Evolutionary conservation across 2,113 vertebrate genomes (phyloP).

Genomic region (Phalacrocorax pelagicus): DNA sequence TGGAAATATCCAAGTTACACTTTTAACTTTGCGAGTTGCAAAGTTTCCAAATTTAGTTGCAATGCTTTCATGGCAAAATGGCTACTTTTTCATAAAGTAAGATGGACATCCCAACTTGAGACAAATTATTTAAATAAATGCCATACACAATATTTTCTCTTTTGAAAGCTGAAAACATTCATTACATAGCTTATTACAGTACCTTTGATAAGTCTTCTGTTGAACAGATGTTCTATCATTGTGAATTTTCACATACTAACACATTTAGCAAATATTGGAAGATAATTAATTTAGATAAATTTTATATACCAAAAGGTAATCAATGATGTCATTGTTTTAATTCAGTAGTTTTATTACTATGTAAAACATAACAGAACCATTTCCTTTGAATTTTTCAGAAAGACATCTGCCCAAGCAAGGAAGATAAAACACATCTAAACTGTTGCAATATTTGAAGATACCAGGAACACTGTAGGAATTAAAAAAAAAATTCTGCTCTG

Average conservation of each 20-base stretch:
- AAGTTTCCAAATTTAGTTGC: not conserved
- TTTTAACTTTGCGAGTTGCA: not conserved
- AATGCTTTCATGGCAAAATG: not conserved
- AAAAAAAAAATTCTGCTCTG: not conserved
- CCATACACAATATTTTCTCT: not conserved
- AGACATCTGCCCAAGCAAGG: not conserved
- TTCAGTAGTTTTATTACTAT: not conserved
- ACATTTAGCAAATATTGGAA: not conserved
- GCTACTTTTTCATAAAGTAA: not conserved
- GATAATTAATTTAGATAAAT: slow-evolving; percentile 33
- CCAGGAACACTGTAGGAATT: not conserved
- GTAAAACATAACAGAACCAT: not conserved
- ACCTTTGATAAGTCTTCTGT: not conserved
- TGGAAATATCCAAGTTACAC: rapidly evolving
- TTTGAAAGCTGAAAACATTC: not conserved
- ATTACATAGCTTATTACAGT: slow-evolving; percentile 25
- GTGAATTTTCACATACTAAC: not conserved
- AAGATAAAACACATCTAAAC: not conserved
- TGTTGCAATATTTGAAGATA: not conserved
- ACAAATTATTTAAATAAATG: not conserved
- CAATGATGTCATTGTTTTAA: not conserved
- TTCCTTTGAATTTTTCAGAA: not conserved
- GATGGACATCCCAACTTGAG: not conserved
- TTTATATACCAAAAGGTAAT: not conserved
- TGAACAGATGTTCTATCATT: slow-evolving; percentile 3